These are phyloP conservation scores for Nesogale talazaci DNA, from an alignment of 2,113 vertebrate species.

Conservation along the genomic window DNA sequence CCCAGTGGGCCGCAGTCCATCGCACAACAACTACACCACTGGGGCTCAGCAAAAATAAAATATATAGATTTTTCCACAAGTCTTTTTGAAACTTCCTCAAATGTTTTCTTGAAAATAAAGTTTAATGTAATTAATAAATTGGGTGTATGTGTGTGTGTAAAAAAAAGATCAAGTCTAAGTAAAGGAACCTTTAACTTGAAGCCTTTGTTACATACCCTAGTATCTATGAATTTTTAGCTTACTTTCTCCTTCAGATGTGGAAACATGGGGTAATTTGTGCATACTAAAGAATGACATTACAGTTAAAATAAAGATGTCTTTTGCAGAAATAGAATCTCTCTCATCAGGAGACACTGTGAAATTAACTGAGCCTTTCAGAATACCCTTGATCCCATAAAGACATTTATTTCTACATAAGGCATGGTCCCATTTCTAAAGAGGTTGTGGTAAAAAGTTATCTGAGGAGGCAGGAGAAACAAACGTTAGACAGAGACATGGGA, in stretches of 20 bases:
- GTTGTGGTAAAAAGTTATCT: constrained; percentile 30
- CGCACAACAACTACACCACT: no score
- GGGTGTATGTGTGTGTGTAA: no score
- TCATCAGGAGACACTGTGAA: constrained; percentile 15
- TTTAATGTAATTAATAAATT: constrained; percentile 38
- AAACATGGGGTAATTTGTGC: background rate
- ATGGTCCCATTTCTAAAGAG: background rate
- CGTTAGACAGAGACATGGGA: background rate
- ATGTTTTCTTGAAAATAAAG: background rate
- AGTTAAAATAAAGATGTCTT: background rate
- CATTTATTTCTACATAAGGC: constrained; percentile 5
- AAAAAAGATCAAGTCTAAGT: background rate
- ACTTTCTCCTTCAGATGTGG: constrained; percentile 9
- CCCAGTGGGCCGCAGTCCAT: no score
- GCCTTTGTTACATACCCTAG: background rate
- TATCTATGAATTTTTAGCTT: constrained; percentile 24
- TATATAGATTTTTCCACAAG: no score
- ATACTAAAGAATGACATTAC: background rate
- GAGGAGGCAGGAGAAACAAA: background rate
- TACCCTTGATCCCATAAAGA: background rate
- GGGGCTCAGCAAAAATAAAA: no score
- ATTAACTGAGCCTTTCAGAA: background rate
- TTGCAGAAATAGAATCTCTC: background rate
- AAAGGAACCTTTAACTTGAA: constrained; percentile 10
- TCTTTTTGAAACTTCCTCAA: no score